Conservation (phyloP, 1,140 invertebrate species). For the Homalodisca vitripennis region DNA sequence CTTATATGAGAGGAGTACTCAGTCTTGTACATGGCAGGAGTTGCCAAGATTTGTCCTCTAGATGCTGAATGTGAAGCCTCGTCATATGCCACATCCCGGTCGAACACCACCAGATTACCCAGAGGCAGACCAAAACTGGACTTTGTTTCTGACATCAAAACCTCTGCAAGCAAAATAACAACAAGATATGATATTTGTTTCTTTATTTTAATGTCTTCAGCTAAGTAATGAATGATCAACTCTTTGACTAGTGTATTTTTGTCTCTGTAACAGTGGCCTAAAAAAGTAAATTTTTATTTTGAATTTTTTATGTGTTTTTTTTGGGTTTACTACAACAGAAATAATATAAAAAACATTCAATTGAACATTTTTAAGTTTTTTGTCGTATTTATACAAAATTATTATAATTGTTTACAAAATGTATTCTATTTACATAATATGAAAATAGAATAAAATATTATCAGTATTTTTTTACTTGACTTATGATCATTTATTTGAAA, state of each 20-base stretch:
- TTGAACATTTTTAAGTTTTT: too few species aligned
- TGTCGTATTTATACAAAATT: too few species aligned
- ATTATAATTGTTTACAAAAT: too few species aligned
- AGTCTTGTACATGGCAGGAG: slow-evolving; percentile 4
- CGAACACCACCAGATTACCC: neutral
- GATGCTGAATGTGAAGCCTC: neutral
- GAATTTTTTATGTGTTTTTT: neutral
- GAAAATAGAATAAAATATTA: too few species aligned
- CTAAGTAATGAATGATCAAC: neutral
- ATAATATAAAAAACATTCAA: too few species aligned
- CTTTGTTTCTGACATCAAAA: neutral
- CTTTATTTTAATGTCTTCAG: too few species aligned
- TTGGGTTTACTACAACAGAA: too few species aligned
- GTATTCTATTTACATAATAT: too few species aligned
- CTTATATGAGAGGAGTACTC: slow-evolving; percentile 5
- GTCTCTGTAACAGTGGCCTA: neutral
- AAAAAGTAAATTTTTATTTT: neutral
- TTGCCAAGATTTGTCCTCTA: neutral
- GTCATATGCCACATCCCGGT: neutral
- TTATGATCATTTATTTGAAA: too few species aligned
- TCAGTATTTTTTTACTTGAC: too few species aligned
- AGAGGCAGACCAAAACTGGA: neutral
- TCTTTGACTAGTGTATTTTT: neutral
- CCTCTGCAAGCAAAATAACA: neutral
- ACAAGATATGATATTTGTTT: too few species aligned